phyloP scores from a whole-genome alignment of 2,113 vertebrate genomes.

The Monarcha castaneiventris region DNA sequence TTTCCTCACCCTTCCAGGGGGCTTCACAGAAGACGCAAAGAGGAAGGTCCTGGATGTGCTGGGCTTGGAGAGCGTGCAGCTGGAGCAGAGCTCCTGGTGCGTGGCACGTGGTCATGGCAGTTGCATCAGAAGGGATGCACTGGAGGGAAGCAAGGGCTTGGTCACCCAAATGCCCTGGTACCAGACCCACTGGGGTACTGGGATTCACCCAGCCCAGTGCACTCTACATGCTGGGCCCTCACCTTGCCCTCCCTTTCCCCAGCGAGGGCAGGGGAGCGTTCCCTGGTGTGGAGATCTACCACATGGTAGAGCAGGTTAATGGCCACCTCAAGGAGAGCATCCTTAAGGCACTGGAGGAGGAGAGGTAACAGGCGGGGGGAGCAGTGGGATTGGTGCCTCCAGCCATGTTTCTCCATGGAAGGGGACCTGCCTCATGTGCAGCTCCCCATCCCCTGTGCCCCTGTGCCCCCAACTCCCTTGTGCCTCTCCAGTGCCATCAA shows the following conservation, averaged over 20 bases:
- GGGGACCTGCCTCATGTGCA: background rate
- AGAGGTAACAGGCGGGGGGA: conserved; percentile 6
- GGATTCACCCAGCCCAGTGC: background rate
- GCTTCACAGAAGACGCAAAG: conserved; percentile 57
- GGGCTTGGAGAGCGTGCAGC: conserved; percentile 68
- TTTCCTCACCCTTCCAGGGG: conserved; percentile 23
- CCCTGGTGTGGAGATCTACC: conserved; percentile 71
- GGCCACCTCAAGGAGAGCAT: conserved; percentile 64
- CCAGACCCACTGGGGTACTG: rapidly evolving
- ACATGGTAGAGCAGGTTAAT: conserved; percentile 70
- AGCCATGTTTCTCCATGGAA: background rate
- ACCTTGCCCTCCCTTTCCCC: background rate
- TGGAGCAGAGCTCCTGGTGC: conserved; percentile 70
- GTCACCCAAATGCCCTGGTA: background rate
- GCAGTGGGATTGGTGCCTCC: rapidly evolving
- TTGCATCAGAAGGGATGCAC: background rate
- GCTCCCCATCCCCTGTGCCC: background rate
- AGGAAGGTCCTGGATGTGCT: conserved; percentile 58
- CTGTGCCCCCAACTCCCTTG: rapidly evolving
- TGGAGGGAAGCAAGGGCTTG: background rate
- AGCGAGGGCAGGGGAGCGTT: conserved; percentile 72
- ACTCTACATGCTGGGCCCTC: background rate
- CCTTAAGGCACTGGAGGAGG: conserved; percentile 43
- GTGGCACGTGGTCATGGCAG: rapidly evolving
- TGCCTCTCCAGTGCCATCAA: conserved; percentile 61